Conservation (phyloP, 1,140 invertebrate species). For the Philaenus spumarius region DNA sequence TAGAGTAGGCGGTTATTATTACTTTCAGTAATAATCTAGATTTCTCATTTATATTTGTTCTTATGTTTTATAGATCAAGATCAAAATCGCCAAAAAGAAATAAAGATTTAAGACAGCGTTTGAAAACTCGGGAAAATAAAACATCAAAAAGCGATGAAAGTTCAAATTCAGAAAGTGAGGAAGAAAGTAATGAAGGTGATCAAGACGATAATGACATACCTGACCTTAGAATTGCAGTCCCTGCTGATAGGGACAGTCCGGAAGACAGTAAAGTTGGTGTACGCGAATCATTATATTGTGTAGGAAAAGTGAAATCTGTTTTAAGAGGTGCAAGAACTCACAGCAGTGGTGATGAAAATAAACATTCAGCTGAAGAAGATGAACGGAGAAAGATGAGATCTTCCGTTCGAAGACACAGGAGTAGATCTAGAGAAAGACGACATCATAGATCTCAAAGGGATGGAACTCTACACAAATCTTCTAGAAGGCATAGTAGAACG, state of each 20-base stretch:
- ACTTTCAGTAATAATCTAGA: no score
- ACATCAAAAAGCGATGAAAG: neutral
- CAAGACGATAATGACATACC: slow-evolving; percentile 11
- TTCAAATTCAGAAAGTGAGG: neutral
- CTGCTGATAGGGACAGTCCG: neutral
- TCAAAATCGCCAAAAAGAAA: neutral
- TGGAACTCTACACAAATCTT: neutral
- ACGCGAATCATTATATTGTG: neutral
- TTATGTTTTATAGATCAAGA: neutral
- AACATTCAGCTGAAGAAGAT: slow-evolving; percentile 2
- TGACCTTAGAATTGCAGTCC: slow-evolving; percentile 11
- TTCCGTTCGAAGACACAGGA: slow-evolving; percentile 9
- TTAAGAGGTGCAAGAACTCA: slow-evolving; percentile 6
- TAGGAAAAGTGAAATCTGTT: slow-evolving; percentile 12
- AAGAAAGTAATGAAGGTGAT: slow-evolving; percentile 7
- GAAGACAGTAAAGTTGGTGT: slow-evolving; percentile 1
- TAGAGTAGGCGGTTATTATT: no score
- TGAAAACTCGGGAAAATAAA: neutral
- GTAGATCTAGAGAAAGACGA: slow-evolving; percentile 9
- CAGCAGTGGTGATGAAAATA: neutral
- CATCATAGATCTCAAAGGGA: slow-evolving; percentile 5
- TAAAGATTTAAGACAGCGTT: neutral
- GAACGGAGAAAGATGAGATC: neutral
- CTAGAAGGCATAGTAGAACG: neutral
- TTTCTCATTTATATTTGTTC: no score